These are phyloP conservation scores for Euplagia quadripunctaria DNA, from an alignment of 2,888 invertebrate species.

Conservation along the genomic window DNA sequence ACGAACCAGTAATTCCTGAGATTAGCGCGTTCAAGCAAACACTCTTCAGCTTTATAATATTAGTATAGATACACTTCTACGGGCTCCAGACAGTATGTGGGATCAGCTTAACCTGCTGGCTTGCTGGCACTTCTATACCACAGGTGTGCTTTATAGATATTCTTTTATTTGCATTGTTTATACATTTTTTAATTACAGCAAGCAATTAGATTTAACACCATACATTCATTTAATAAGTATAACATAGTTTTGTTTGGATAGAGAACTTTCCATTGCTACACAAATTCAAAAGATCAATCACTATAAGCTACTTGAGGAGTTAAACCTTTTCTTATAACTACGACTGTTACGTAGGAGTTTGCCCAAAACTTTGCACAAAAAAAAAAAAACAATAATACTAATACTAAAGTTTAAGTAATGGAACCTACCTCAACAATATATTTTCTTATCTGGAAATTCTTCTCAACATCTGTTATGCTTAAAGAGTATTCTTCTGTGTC, in stretches of 20 bases:
- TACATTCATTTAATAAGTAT: neutral
- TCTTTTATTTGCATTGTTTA: too few relatives aligned
- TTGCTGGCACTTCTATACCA: too few relatives aligned
- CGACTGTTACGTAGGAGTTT: too few relatives aligned
- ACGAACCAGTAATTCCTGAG: too few relatives aligned
- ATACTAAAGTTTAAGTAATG: neutral
- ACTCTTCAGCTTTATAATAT: too few relatives aligned
- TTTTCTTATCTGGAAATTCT: slow-evolving; percentile 51
- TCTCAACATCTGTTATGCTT: neutral
- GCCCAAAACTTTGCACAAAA: neutral
- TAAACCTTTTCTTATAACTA: neutral
- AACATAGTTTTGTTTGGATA: neutral
- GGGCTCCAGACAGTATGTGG: too few relatives aligned
- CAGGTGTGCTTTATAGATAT: too few relatives aligned
- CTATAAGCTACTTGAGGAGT: neutral
- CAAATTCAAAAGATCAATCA: neutral
- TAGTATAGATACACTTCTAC: too few relatives aligned
- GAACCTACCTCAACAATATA: slow-evolving; percentile 56
- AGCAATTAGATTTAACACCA: too few relatives aligned
- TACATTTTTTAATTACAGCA: too few relatives aligned
- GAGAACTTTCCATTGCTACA: neutral
- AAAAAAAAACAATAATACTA: neutral
- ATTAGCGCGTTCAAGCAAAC: too few relatives aligned
- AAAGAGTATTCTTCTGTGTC: slow-evolving; percentile 10
- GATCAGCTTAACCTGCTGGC: too few relatives aligned